Evolutionary conservation across 1,140 invertebrate genomes (phyloP).

Genomic region (Drosophila equinoxialis): DNA sequence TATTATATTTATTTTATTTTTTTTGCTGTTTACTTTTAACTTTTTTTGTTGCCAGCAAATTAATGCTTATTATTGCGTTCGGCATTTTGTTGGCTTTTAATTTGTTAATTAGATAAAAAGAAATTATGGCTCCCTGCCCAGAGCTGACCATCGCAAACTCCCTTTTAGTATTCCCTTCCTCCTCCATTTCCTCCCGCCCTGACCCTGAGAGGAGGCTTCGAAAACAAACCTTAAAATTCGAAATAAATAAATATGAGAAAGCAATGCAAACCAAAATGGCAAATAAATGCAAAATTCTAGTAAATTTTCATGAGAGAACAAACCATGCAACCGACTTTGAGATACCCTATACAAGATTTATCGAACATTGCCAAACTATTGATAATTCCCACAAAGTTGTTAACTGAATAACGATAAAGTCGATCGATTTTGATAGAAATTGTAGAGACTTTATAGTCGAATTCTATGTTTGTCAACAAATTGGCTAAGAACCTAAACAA

Average conservation of each 20-base stretch:
- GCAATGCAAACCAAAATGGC: slow-evolving; percentile 31
- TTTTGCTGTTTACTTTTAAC: slow-evolving; percentile 39
- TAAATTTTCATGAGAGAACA: slow-evolving; percentile 34
- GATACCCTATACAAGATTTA: background rate
- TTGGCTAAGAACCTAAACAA: no score
- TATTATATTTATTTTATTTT: slow-evolving; percentile 46
- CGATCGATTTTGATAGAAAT: no score
- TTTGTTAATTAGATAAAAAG: slow-evolving; percentile 73
- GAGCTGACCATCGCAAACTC: background rate
- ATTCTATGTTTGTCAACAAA: no score
- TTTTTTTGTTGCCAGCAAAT: slow-evolving; percentile 29
- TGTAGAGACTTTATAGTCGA: no score
- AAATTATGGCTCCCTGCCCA: slow-evolving; percentile 37
- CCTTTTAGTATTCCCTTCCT: background rate
- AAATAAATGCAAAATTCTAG: slow-evolving; percentile 54
- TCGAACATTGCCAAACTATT: no score
- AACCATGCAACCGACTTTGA: background rate
- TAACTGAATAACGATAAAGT: no score
- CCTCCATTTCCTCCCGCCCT: background rate
- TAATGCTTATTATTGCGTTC: slow-evolving; percentile 63
- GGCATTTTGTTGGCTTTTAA: slow-evolving; percentile 65
- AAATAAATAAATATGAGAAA: slow-evolving; percentile 52
- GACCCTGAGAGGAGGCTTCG: slow-evolving; percentile 28
- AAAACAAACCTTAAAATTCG: slow-evolving; percentile 51
- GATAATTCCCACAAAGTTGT: no score